These are phyloP conservation scores for Thecocarcelia acutangulata DNA, from an alignment of 2,888 invertebrate genomes.

Conservation along the genomic window DNA sequence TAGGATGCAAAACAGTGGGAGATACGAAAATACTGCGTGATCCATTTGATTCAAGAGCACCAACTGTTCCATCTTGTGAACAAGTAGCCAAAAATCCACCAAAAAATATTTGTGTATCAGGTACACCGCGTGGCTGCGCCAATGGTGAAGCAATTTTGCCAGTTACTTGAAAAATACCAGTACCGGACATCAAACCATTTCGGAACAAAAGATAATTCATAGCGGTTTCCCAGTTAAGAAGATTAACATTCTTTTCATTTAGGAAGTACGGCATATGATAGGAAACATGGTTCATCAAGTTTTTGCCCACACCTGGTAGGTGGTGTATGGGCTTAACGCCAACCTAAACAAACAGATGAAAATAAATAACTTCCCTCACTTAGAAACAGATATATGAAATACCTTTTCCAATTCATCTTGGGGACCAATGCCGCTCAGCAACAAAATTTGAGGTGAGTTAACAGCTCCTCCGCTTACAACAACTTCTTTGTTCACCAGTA, in stretches of 20 bases:
- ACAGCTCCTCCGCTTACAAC: slow-evolving; percentile 91
- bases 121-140: slow-evolving; percentile 88
- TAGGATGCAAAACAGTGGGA: slow-evolving; percentile 92
- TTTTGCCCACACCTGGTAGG: slow-evolving; percentile 90
- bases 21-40: slow-evolving; percentile 88
- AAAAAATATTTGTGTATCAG: slow-evolving; percentile 93
- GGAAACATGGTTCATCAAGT: slow-evolving; percentile 93
- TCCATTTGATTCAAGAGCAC: slow-evolving; percentile 87
- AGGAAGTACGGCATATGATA: slow-evolving; percentile 90
- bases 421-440: slow-evolving; percentile 94
- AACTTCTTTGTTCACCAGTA: slow-evolving; percentile 90
- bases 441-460: slow-evolving; percentile 95
- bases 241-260: slow-evolving; percentile 91
- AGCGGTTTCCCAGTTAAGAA: slow-evolving; percentile 94
- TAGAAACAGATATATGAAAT: slow-evolving; percentile 56
- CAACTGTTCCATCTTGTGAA: slow-evolving; percentile 92
- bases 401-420: slow-evolving; percentile 86
- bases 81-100: slow-evolving; percentile 93
- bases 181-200: slow-evolving; percentile 94
- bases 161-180: slow-evolving; percentile 93
- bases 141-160: slow-evolving; percentile 91
- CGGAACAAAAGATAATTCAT: slow-evolving; percentile 94
- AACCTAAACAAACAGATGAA: slow-evolving; percentile 74
- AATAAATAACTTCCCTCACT: background rate
- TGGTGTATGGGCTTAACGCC: slow-evolving; percentile 87